These are phyloP conservation scores for Propithecus deckenii DNA, from an alignment of 2,797 vertebrate genomes.

Conservation along the genomic window DNA sequence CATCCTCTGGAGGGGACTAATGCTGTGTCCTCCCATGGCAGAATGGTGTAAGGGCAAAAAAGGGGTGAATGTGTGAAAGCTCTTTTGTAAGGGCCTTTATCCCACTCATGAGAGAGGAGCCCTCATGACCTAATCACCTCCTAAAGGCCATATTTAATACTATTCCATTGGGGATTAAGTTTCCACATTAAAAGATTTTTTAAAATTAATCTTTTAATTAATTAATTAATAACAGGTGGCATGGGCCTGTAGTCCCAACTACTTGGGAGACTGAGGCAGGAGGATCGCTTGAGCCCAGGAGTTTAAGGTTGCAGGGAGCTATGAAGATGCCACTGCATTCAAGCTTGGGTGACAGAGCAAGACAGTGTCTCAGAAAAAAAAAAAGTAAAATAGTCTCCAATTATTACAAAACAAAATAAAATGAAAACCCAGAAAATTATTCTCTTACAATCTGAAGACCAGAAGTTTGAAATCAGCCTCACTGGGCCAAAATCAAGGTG, in stretches of 20 bases:
- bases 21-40: too few species aligned
- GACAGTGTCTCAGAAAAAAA: too few species aligned
- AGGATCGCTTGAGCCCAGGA: too few species aligned
- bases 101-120: not conserved
- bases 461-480: not conserved
- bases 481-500: not conserved
- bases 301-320: too few species aligned
- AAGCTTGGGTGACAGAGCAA: too few species aligned
- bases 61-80: too few species aligned
- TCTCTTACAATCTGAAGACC: not conserved
- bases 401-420: not conserved
- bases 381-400: not conserved
- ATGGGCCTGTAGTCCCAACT: too few species aligned
- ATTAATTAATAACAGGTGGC: too few species aligned
- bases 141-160: not conserved
- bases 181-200: not conserved
- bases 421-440: not conserved
- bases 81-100: not conserved
- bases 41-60: too few species aligned
- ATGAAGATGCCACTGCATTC: too few species aligned
- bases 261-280: too few species aligned
- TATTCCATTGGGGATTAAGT: not conserved
- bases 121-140: not conserved
- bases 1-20: not conserved
- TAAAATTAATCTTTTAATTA: too few species aligned